Percentiles rank a stretch among this genome's conserved stretches.
phyloP scores from a whole-genome alignment of 2,888 invertebrate genomes.

The Clanis bilineata region DNA sequence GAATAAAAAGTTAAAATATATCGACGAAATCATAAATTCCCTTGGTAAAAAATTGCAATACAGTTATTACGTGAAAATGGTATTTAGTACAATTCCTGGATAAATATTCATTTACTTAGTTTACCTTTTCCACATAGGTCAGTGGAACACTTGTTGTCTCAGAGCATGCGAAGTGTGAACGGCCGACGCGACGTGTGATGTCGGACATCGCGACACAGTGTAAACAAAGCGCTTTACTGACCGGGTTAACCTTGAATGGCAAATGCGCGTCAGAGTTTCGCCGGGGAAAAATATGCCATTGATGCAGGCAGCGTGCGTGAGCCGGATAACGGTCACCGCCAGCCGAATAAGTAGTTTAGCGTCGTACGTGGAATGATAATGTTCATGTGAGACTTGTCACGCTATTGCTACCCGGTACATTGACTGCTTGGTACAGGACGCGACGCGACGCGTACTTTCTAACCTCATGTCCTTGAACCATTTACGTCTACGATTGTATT shows the following conservation, averaged over 20 bases:
- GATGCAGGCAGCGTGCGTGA: slow-evolving; percentile 78
- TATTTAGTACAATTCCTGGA: no score
- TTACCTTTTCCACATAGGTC: slow-evolving; percentile 24
- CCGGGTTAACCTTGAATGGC: slow-evolving; percentile 80
- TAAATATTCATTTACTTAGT: no score
- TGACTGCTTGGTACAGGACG: slow-evolving; percentile 49
- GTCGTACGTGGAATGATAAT: slow-evolving; percentile 78
- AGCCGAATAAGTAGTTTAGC: slow-evolving; percentile 79
- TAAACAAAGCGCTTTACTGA: slow-evolving; percentile 76
- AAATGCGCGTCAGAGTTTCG: slow-evolving; percentile 75
- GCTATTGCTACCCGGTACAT: slow-evolving; percentile 59
- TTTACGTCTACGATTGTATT: not conserved
- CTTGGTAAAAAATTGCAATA: no score
- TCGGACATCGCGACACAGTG: slow-evolving; percentile 53
- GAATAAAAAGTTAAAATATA: no score
- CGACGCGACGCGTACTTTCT: slow-evolving; percentile 69
- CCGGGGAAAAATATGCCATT: slow-evolving; percentile 79
- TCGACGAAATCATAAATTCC: no score
- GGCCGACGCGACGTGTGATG: slow-evolving; percentile 39
- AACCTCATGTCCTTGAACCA: slow-evolving; percentile 65
- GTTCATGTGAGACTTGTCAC: slow-evolving; percentile 67
- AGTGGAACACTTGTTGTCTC: slow-evolving; percentile 35
- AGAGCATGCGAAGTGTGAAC: slow-evolving; percentile 37
- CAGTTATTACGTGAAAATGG: no score
- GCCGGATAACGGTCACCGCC: slow-evolving; percentile 74